phyloP scores from a whole-genome alignment of 1,140 invertebrate genomes.

The Lamellibrachia luymesi region DNA sequence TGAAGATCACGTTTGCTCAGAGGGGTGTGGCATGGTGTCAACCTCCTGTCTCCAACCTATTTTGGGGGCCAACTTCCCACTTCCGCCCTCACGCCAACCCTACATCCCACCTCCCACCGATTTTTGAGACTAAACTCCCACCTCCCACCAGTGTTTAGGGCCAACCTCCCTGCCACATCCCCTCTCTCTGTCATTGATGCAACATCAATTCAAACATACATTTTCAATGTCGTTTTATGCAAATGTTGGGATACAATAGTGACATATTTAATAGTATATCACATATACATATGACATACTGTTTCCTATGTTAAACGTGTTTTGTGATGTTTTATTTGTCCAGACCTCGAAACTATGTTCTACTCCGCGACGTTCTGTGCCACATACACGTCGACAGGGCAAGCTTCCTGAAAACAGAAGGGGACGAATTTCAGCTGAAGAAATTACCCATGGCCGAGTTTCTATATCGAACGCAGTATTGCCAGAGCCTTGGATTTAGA shows the following conservation, averaged over 20 bases:
- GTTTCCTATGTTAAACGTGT: background rate
- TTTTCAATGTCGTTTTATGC: background rate
- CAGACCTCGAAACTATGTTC: slow-evolving; percentile 7
- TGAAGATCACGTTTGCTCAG: background rate
- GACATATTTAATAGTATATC: background rate
- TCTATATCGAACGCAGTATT: background rate
- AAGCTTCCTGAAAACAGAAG: background rate
- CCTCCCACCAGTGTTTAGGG: no score
- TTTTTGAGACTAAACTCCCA: no score
- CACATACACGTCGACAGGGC: background rate
- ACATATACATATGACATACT: background rate
- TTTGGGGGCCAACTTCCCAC: no score
- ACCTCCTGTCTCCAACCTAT: no score
- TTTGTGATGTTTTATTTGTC: background rate
- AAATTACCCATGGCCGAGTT: background rate
- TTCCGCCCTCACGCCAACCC: no score
- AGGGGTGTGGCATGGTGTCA: no score
- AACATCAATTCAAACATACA: background rate
- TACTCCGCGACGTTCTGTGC: slow-evolving; percentile 6
- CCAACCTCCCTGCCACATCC: no score
- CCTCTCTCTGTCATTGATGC: background rate
- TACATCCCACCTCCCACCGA: no score
- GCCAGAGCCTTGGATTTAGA: background rate
- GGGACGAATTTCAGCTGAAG: background rate
- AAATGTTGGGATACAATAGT: background rate